Evolutionary conservation across 2,797 vertebrate genomes (phyloP).

Genomic region (Bufotes viridis): DNA sequence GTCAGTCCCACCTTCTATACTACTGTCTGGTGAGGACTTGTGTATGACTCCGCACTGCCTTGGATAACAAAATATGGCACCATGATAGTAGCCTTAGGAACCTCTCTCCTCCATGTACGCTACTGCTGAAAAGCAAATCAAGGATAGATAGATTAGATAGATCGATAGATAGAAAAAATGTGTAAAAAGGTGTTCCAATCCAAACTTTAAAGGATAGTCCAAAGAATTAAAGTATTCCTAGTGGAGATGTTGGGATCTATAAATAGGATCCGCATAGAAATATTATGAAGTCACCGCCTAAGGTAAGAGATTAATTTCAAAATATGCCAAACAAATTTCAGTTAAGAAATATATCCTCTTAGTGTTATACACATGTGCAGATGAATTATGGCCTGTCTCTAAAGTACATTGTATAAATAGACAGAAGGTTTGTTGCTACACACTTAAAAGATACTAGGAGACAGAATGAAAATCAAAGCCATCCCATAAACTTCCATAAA

Average conservation of each 20-base stretch:
- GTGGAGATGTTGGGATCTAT: neutral
- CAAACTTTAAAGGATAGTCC: neutral
- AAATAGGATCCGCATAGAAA: neutral
- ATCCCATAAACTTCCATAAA: slow-evolving; percentile 2
- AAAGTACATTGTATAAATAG: slow-evolving; percentile 29
- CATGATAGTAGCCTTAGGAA: no score
- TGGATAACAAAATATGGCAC: no score
- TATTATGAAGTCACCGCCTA: neutral
- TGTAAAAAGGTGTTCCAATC: neutral
- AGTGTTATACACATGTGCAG: slow-evolving; percentile 18
- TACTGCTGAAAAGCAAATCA: neutral
- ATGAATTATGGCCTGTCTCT: neutral
- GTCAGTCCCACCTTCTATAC: no score
- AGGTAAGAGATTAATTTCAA: neutral
- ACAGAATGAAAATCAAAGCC: slow-evolving; percentile 2
- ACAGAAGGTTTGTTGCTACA: neutral
- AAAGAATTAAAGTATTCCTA: neutral
- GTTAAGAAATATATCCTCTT: slow-evolving; percentile 19
- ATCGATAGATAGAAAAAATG: no score
- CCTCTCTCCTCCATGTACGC: no score
- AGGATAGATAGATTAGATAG: no score
- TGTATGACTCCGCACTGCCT: no score
- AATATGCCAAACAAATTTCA: slow-evolving; percentile 25
- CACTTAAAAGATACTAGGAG: neutral
- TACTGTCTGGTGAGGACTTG: no score